Evolutionary conservation across 2,797 vertebrate genomes (phyloP).

Genomic region (Mormyrops boulengeri): DNA sequence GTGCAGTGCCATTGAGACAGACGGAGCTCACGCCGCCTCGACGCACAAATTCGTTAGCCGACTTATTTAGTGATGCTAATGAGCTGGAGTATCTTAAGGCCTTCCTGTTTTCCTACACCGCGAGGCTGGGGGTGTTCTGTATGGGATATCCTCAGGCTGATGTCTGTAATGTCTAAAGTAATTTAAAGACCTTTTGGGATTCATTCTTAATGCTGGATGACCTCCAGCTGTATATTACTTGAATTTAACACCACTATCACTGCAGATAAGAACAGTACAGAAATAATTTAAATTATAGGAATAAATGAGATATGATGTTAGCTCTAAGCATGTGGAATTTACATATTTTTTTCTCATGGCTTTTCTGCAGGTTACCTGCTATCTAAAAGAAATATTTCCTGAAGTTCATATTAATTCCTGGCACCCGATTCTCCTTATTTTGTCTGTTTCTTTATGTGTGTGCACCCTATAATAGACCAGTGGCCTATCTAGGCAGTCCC

Average conservation of each 20-base stretch:
- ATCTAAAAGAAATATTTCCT: neutral
- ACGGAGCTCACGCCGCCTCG: neutral
- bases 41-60: neutral
- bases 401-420: neutral
- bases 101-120: neutral
- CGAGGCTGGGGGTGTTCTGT: neutral
- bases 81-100: neutral
- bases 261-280: neutral
- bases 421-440: neutral
- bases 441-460: neutral
- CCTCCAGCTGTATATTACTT: constrained; percentile 7
- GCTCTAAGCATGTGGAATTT: neutral
- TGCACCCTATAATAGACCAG: neutral
- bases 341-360: neutral
- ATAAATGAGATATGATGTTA: neutral
- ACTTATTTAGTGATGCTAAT: neutral
- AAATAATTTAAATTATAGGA: neutral
- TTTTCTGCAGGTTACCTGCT: neutral
- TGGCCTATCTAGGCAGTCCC: neutral
- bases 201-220: constrained; percentile 1
- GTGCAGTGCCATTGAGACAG: neutral
- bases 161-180: neutral
- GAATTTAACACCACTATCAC: neutral
- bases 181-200: neutral
- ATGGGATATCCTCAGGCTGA: neutral